Evolutionary conservation across 1,140 invertebrate species (phyloP).

Genomic region (Dufourea novaeangliae): DNA sequence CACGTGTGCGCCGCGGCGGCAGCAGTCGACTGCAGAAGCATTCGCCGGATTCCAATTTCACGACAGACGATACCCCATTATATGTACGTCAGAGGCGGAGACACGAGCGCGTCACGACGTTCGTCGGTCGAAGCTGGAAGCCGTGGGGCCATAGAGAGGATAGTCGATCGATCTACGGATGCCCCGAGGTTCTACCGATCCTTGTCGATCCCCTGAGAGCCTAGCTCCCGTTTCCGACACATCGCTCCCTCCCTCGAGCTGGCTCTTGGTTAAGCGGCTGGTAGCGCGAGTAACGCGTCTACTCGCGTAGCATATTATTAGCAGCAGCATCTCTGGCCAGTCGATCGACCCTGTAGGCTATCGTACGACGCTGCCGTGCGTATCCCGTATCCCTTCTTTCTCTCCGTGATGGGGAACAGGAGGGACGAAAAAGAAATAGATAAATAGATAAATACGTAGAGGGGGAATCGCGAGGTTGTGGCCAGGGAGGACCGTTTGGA

Average conservation of each 20-base stretch:
- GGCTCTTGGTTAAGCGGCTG: conserved; percentile 37
- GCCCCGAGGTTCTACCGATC: conserved; percentile 39
- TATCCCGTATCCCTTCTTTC: conserved; percentile 43
- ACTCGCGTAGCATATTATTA: conserved; percentile 72
- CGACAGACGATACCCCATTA: conserved; percentile 54
- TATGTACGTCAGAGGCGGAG: conserved; percentile 55
- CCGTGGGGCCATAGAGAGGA: conserved; percentile 26
- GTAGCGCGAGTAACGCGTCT: conserved; percentile 69
- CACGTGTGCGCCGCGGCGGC: conserved; percentile 29
- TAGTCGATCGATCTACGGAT: conserved; percentile 44
- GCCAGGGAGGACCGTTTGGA: conserved; percentile 42
- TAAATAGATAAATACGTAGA: conserved; percentile 42
- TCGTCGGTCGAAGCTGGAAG: conserved; percentile 58
- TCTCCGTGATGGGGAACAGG: conserved; percentile 1
- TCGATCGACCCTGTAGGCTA: conserved; percentile 60
- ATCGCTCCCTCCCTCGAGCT: neutral
- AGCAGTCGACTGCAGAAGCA: conserved; percentile 43
- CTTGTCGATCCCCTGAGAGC: conserved; percentile 37
- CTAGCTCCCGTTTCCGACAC: conserved; percentile 56
- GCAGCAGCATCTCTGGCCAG: conserved; percentile 61
- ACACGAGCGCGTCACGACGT: conserved; percentile 41
- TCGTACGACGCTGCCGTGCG: conserved; percentile 54
- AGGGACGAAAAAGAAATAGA: conserved; percentile 32
- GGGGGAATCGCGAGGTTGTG: conserved; percentile 1
- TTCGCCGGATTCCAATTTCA: conserved; percentile 62